Conservation (phyloP, 2,113 vertebrate species). For the Scomber japonicus region DNA sequence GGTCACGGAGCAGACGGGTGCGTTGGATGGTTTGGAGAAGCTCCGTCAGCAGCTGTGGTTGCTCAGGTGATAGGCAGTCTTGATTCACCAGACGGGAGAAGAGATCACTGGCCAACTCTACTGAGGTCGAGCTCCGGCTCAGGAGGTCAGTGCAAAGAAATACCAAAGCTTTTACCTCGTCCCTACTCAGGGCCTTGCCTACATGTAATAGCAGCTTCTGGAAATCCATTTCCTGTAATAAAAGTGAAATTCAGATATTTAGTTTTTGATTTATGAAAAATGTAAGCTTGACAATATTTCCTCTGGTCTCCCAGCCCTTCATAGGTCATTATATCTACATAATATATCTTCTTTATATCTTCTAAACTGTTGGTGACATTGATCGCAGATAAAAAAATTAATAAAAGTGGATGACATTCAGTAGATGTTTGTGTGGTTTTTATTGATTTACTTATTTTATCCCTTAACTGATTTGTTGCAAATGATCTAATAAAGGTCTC, state of each 20-base stretch:
- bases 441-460: too few relatives aligned
- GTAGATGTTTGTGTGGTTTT: too few relatives aligned
- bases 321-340: too few relatives aligned
- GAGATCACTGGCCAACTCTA: constrained; percentile 59
- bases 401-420: too few relatives aligned
- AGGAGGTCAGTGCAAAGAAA: constrained; percentile 82
- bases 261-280: too few relatives aligned
- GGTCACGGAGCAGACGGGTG: constrained; percentile 34
- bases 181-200: constrained; percentile 39
- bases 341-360: too few relatives aligned
- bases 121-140: constrained; percentile 25
- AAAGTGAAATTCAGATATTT: background rate
- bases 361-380: too few relatives aligned
- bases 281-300: too few relatives aligned
- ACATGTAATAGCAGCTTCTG: constrained; percentile 60
- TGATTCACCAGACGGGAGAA: constrained; percentile 67
- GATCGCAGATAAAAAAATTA: too few relatives aligned
- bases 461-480: too few relatives aligned
- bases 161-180: constrained; percentile 64
- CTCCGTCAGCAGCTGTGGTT: constrained; percentile 72
- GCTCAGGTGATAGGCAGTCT: constrained; percentile 56
- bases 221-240: constrained; percentile 68
- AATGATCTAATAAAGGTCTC: too few relatives aligned
- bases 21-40: constrained; percentile 70
- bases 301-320: too few relatives aligned